These are phyloP conservation scores for Sesamia nonagrioides DNA, from an alignment of 1,140 invertebrate genomes.

Conservation along the genomic window DNA sequence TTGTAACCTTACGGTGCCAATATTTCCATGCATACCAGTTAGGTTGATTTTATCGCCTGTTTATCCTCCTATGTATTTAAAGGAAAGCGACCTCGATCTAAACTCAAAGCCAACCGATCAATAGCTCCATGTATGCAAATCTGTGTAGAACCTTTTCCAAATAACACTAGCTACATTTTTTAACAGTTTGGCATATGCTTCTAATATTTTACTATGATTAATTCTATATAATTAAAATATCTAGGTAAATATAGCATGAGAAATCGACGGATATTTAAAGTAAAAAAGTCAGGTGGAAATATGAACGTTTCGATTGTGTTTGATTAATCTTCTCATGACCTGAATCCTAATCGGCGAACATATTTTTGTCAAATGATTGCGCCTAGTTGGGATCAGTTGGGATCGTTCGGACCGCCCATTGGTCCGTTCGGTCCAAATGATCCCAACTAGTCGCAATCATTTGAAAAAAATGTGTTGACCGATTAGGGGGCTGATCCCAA, in stretches of 20 bases:
- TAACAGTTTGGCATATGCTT: background rate
- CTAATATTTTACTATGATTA: background rate
- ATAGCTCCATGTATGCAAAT: conserved; percentile 19
- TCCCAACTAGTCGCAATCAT: no score
- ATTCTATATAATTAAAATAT: no score
- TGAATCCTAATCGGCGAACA: no score
- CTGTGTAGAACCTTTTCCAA: background rate
- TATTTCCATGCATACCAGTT: background rate
- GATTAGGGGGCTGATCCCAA: no score
- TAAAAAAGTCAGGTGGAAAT: background rate
- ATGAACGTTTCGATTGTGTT: background rate
- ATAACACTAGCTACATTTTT: background rate
- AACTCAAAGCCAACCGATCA: conserved; percentile 48
- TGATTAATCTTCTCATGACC: background rate
- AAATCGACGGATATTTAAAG: background rate
- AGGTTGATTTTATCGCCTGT: background rate
- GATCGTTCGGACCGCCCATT: no score
- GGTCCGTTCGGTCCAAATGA: no score
- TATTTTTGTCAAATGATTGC: no score
- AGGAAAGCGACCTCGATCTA: conserved; percentile 46
- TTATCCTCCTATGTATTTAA: conserved; percentile 42
- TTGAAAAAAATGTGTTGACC: no score
- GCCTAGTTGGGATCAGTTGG: no score
- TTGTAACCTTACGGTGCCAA: background rate
- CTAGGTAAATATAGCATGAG: background rate